These are phyloP conservation scores for Typhlichthys subterraneus DNA, from an alignment of 2,797 vertebrate genomes.

Conservation along the genomic window DNA sequence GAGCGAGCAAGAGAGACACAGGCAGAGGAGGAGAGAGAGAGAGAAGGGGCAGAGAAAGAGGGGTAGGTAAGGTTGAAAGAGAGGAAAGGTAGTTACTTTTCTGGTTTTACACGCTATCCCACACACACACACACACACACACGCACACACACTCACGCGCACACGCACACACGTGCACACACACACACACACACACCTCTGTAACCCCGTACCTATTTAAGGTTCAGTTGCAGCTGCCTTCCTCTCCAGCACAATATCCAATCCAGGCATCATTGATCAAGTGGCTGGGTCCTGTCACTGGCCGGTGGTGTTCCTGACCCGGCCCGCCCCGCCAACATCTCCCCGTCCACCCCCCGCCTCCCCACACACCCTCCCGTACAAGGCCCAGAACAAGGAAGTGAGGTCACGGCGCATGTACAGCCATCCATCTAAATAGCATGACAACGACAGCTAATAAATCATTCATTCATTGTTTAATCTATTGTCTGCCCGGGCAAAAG, in stretches of 20 bases:
- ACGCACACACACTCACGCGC: constrained; percentile 9
- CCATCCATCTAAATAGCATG: constrained; percentile 83
- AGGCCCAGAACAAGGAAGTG: constrained; percentile 80
- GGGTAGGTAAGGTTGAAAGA: constrained; percentile 65
- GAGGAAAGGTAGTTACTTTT: constrained; percentile 77
- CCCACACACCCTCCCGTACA: constrained; percentile 68
- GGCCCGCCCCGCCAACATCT: constrained; percentile 66
- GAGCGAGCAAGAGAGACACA: constrained; percentile 40
- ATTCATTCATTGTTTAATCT: constrained; percentile 85
- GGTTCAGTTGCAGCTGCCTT: constrained; percentile 69
- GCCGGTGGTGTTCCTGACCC: constrained; percentile 74
- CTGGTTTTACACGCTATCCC: constrained; percentile 56
- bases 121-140: constrained; percentile 15
- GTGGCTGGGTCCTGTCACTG: constrained; percentile 78
- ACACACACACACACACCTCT: background rate
- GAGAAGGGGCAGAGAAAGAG: constrained; percentile 31
- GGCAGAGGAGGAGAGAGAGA: constrained; percentile 1
- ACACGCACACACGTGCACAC: constrained; percentile 11
- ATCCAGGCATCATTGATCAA: constrained; percentile 80
- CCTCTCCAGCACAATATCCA: constrained; percentile 61
- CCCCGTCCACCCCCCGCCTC: constrained; percentile 53
- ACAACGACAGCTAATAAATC: constrained; percentile 83
- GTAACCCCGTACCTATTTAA: constrained; percentile 62
- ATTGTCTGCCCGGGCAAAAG: constrained; percentile 78
- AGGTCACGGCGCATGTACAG: constrained; percentile 77